Evolutionary conservation across 64 coral and sea anemone genomes (phyloP), one percentile per base, ranked within the genome.

Genomic region (Porites australiensis): DNA sequence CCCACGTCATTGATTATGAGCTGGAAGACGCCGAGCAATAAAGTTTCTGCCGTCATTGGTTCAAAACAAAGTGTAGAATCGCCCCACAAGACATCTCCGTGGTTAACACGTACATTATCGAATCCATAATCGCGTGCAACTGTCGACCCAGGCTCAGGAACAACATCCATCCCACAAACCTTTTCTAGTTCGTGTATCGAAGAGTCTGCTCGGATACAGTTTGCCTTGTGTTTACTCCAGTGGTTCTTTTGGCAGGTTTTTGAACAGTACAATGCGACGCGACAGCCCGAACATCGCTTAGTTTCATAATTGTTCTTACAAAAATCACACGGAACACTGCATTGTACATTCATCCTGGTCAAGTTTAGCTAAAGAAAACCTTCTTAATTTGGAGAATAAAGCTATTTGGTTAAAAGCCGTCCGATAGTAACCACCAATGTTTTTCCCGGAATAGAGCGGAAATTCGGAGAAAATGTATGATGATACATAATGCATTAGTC

Each of bases 171-270:
- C 16, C 0, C 10, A 22, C 77, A 82, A 13, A 66, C 89, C 8
- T 14, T 14, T 49, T 59, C 60, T 15, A 91, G 66, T 9, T 91
- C 49, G 44, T 91, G 76, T 46, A 91, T 8, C 3, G 89, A 80
- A 0, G 77, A 91, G 1, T 77, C 48, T 45, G 57, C 13, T 53
- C 58, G 58, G 18, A 91, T 44, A 67, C 89, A 91, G 44, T 91
- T 91, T 13, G 19, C 61, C 44, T 90, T 90, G 66, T 81, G 89
- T 71, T 71, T 82, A n/a, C 22, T 64, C 89, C 89, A 90, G 66
- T 90, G 76, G 2, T 13, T 15, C 57, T 82, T 91, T 27, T 91
- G 89, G 67, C 89, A 91, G 15, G 60, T 52, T 81, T 64, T 82
- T 90, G 89, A 90, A 50, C 89, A 90, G 49, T 90, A 90, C 13